These are phyloP conservation scores for Drosophila limbata DNA, from an alignment of 2,888 invertebrate species.

Conservation along the genomic window DNA sequence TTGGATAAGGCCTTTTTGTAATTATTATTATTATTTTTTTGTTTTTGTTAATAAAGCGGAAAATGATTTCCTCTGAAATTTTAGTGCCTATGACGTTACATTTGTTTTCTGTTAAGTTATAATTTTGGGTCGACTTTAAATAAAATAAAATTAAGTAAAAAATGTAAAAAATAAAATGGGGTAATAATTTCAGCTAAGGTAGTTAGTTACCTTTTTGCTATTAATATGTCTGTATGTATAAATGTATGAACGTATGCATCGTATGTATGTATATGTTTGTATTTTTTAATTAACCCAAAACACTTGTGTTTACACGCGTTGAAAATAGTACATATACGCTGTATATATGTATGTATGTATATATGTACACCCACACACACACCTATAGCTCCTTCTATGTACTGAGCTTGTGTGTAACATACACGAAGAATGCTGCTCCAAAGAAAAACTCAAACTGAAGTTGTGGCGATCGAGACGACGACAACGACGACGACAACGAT, in stretches of 20 bases:
- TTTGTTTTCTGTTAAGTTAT: background rate
- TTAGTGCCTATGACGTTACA: constrained; percentile 26
- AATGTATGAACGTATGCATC: constrained; percentile 13
- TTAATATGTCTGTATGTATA: constrained; percentile 4
- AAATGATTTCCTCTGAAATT: constrained; percentile 15
- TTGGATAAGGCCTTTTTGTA: constrained; percentile 5
- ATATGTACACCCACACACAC: constrained; percentile 71
- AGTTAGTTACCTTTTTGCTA: background rate
- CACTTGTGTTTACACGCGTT: constrained; percentile 68
- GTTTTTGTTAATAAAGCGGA: constrained; percentile 16
- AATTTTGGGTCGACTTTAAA: background rate
- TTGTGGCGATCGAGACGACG: constrained; percentile 69
- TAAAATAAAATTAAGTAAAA: background rate
- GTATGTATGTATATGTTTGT: constrained; percentile 22
- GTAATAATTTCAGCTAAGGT: constrained; percentile 21
- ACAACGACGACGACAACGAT: constrained; percentile 35
- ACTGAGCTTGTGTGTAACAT: constrained; percentile 33
- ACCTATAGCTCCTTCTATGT: constrained; percentile 42
- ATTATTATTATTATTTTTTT: no score
- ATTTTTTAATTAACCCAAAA: constrained; percentile 73
- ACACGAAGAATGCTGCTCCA: constrained; percentile 64
- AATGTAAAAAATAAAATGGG: background rate
- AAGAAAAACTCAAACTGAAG: constrained; percentile 78
- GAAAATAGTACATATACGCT: constrained; percentile 29
- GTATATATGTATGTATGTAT: constrained; percentile 21